Conservation (phyloP, 2,888 invertebrate species). For the Cordilura impudica region DNA sequence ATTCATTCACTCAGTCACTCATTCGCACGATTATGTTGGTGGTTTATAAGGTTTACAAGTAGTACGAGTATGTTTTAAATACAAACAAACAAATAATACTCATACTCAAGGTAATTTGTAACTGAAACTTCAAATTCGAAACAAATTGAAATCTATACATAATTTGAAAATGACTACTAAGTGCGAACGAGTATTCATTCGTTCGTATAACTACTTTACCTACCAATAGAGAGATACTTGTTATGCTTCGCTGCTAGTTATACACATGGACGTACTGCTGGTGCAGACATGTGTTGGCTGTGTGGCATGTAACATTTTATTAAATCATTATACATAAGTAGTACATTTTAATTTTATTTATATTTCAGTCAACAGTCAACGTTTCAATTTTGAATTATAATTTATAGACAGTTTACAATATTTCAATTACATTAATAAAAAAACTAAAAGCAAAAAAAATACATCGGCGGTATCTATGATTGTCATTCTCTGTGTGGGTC, state of each 20-base stretch:
- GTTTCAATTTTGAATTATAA: conserved; percentile 7
- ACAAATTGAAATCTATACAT: conserved; percentile 35
- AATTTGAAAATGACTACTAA: background rate
- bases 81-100: background rate
- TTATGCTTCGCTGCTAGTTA: conserved; percentile 12
- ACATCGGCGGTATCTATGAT: conserved; percentile 36
- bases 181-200: background rate
- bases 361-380: conserved; percentile 11
- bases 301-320: conserved; percentile 25
- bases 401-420: conserved; percentile 42
- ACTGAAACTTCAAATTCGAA: conserved; percentile 46
- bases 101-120: conserved; percentile 60
- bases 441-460: no score
- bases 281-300: conserved; percentile 54
- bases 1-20: conserved; percentile 16
- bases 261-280: background rate
- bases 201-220: background rate
- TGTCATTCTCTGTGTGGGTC: conserved; percentile 47
- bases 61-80: background rate
- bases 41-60: conserved; percentile 3
- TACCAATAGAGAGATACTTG: conserved; percentile 29
- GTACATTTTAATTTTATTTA: conserved; percentile 14
- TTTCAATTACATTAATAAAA: conserved; percentile 49
- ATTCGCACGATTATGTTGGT: conserved; percentile 43
- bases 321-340: conserved; percentile 1